Base-by-base conservation (phyloP, 2,888 invertebrate genomes). In the Drosophila falleni region DNA sequence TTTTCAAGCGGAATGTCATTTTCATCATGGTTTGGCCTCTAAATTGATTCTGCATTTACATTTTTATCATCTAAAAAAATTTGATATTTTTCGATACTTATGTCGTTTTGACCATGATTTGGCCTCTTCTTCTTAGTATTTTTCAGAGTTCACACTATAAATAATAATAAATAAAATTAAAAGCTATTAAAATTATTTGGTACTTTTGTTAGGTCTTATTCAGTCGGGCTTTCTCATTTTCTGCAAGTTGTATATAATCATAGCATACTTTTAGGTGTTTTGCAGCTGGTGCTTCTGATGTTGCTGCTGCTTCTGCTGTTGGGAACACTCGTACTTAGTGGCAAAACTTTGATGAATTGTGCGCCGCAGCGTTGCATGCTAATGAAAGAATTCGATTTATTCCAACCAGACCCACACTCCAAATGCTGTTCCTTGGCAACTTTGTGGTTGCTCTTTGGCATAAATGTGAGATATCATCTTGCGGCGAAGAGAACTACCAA, bases 351-450 rank as follows among this genome's bases (percentile, higher is more conserved):
- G 87, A 75, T 87, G 59, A 70, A 87, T 78, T 78, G 58, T 61
- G 63, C 46, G 47, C 31, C 60, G 53, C 50, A 47, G 80, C 58
- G 64, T 33, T 55, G 71, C 62, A 79, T 79, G 76, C 69, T 74
- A 83, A 87, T 83, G 80, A 87, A 87, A 69, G 62, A 65, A 79
- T 77, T 78, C 66, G 65, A 78, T 83, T 87, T 73, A 64, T 65
- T 63, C 42, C n/a, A 47, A 49, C 68, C 69, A 78, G 50, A 35
- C 72, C 66, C 64, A 23, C 39, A 35, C 13, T 11, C 16, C 19
- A 31, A 49, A 41, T 39, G 56, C 23, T 49, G 13, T 33, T 41
- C 53, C 51, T 49, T 29, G 59, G 51, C 59, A 69, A 76, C 62
- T 78, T 78, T 62, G 69, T 69, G 55, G 47, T 55, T 60, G 54